phyloP scores from a whole-genome alignment of 2,113 vertebrate genomes.

The Pleuronectes platessa region DNA sequence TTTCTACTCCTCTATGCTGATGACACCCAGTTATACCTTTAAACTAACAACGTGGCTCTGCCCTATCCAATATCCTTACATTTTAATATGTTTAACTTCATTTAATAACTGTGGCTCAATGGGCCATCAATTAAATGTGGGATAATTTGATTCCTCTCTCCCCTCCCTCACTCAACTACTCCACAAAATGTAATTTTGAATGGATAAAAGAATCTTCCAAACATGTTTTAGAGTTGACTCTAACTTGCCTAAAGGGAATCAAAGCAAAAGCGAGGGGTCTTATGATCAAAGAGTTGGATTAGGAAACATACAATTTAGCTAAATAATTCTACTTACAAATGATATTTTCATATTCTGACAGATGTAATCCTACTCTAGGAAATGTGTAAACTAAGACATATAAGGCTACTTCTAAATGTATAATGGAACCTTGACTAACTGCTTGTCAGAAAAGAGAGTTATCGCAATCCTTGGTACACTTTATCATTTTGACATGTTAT shows the following conservation, averaged over 20 bases:
- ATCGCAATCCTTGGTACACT: neutral
- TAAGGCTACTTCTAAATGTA: neutral
- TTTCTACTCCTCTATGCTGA: too few relatives aligned
- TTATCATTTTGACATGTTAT: conserved; percentile 7
- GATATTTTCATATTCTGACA: neutral
- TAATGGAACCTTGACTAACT: neutral
- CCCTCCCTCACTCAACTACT: too few relatives aligned
- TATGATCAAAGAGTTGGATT: neutral
- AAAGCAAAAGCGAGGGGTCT: neutral
- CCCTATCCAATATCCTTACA: too few relatives aligned
- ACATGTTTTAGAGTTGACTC: too few relatives aligned
- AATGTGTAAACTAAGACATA: conserved; percentile 3
- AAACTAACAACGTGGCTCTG: too few relatives aligned
- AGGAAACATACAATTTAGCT: neutral
- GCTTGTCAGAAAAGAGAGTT: neutral
- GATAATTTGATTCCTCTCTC: too few relatives aligned
- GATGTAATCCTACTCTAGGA: neutral
- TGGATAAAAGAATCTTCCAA: too few relatives aligned
- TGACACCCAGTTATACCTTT: too few relatives aligned
- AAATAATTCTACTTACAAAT: neutral
- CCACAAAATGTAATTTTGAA: too few relatives aligned
- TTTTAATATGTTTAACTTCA: too few relatives aligned
- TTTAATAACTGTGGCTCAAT: too few relatives aligned
- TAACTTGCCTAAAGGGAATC: neutral
- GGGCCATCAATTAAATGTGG: too few relatives aligned